A percentile compares a stretch with the other conserved stretches of the same genome.
Conservation (phyloP, 1,140 invertebrate species). For the Conopomorpha cramerella region DNA sequence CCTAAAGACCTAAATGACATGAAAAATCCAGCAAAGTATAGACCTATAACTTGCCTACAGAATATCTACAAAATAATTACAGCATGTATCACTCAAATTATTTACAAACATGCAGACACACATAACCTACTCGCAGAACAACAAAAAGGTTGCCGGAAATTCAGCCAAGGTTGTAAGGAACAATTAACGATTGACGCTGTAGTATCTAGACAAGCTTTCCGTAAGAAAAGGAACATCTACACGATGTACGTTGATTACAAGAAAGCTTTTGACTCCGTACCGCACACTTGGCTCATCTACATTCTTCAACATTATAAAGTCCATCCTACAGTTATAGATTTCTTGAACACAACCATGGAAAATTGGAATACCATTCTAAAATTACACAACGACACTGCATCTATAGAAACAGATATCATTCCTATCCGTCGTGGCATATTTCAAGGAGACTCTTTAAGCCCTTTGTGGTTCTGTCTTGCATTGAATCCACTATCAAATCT, state of each 20-base stretch:
- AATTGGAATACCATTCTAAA: slow-evolving; percentile 6
- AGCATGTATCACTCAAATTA: neutral
- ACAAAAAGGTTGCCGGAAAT: slow-evolving; percentile 3
- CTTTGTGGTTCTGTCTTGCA: slow-evolving; percentile 15
- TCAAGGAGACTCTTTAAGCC: slow-evolving; percentile 12
- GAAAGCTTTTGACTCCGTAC: slow-evolving; percentile 1
- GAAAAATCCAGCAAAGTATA: slow-evolving; percentile 4
- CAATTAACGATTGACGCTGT: slow-evolving; percentile 5
- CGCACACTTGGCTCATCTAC: slow-evolving; percentile 1
- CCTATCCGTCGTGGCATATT: slow-evolving; percentile 13
- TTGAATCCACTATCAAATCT: no score
- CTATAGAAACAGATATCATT: slow-evolving; percentile 5
- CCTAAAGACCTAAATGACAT: slow-evolving; percentile 2
- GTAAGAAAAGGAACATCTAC: slow-evolving; percentile 5
- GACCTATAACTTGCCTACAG: slow-evolving; percentile 3
- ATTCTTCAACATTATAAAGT: slow-evolving; percentile 3
- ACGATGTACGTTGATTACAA: slow-evolving; percentile 1
- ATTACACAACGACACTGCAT: neutral
- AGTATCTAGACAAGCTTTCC: slow-evolving; percentile 1
- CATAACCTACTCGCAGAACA: slow-evolving; percentile 3
- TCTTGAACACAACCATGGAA: slow-evolving; percentile 5
- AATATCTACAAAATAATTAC: slow-evolving; percentile 3
- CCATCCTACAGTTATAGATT: slow-evolving; percentile 2
- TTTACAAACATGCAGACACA: neutral
- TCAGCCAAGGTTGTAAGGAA: no score